A percentile compares a stretch with the other conserved stretches of the same genome.
phyloP scores from a whole-genome alignment of 2,888 invertebrate species.

The Pandemis heparana region DNA sequence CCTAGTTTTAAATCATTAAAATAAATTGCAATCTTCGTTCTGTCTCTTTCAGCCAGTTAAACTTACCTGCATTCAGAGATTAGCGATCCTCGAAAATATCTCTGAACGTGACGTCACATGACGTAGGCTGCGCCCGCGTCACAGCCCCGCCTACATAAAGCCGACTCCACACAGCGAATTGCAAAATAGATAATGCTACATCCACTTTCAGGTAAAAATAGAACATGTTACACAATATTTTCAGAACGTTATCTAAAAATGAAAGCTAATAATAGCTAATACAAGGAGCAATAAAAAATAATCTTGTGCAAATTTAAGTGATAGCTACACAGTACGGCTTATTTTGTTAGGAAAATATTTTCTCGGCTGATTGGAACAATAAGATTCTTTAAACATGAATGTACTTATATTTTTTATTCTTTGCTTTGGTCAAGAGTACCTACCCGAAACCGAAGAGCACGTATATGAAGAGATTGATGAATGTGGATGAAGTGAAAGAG shows the following conservation, averaged over 20 bases:
- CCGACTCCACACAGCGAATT: constrained; percentile 4
- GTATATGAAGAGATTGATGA: too few species aligned
- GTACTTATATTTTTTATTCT: too few species aligned
- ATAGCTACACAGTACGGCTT: not conserved
- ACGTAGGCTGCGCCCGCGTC: constrained; percentile 20
- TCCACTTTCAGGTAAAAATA: constrained; percentile 9
- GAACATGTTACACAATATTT: constrained; percentile 16
- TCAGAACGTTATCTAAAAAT: not conserved
- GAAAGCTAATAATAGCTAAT: not conserved
- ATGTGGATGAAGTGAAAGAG: too few species aligned
- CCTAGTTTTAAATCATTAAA: too few species aligned
- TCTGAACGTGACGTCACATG: constrained; percentile 6
- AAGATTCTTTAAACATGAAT: not conserved
- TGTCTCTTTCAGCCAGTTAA: not conserved
- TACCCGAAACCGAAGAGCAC: too few species aligned
- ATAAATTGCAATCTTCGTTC: not conserved
- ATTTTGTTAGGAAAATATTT: not conserved
- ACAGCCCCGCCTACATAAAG: constrained; percentile 28
- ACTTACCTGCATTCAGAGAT: not conserved
- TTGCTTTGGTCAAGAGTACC: too few species aligned
- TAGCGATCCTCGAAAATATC: not conserved
- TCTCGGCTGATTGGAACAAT: not conserved
- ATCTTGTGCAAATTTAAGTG: constrained; percentile 1
- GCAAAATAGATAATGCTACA: constrained; percentile 13
- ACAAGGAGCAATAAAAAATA: not conserved